phyloP scores from a whole-genome alignment of 2,888 invertebrate species.

The Netelia inedita region DNA sequence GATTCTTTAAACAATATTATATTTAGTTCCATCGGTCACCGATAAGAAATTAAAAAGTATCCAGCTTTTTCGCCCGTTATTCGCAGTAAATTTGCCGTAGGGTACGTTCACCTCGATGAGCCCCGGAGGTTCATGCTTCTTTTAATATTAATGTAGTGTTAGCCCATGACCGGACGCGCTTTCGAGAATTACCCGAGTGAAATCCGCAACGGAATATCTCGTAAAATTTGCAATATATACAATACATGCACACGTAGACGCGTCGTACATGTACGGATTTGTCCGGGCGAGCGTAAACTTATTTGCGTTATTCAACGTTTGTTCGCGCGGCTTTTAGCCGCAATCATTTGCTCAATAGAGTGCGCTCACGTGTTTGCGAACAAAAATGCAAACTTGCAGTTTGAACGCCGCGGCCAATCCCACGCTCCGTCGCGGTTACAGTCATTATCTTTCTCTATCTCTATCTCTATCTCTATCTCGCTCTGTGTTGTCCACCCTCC shows the following conservation, averaged over 20 bases:
- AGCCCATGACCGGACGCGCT: constrained; percentile 6
- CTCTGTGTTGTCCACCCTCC: constrained; percentile 19
- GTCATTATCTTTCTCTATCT: neutral
- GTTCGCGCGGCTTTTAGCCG: constrained; percentile 68
- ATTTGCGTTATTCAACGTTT: constrained; percentile 78
- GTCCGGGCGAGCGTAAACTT: constrained; percentile 66
- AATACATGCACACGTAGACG: neutral
- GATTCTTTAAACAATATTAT: too few species aligned
- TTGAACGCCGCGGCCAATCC: constrained; percentile 54
- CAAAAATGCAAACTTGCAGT: constrained; percentile 77
- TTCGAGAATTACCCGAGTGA: constrained; percentile 23
- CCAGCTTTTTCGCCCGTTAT: neutral
- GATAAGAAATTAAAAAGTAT: neutral
- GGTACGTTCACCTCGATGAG: neutral
- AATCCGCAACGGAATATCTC: constrained; percentile 24
- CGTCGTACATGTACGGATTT: constrained; percentile 22
- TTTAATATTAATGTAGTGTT: constrained; percentile 52
- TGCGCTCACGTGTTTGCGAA: constrained; percentile 73
- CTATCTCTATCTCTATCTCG: constrained; percentile 23
- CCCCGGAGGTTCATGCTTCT: constrained; percentile 23
- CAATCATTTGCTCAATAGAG: constrained; percentile 53
- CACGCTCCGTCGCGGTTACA: constrained; percentile 53
- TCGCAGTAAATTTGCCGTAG: constrained; percentile 1
- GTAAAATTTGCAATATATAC: neutral
- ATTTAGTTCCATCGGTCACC: neutral